These are phyloP conservation scores for Ecliptopera silaceata DNA, from an alignment of 2,888 invertebrate species.

Conservation along the genomic window DNA sequence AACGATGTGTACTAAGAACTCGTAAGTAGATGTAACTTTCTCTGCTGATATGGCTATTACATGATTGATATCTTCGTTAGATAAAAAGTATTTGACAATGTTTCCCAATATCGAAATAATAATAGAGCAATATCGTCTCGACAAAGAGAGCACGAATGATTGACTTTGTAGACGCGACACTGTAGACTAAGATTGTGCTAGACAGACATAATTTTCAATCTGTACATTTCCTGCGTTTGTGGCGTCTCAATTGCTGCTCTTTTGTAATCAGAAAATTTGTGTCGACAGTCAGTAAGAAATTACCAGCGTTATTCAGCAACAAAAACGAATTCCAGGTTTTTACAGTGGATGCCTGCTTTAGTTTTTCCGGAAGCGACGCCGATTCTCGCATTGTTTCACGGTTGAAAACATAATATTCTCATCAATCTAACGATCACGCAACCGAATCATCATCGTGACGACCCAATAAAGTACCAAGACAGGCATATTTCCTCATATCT, in stretches of 20 bases:
- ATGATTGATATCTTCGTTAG: slow-evolving; percentile 48
- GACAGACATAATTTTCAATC: slow-evolving; percentile 78
- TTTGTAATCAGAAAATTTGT: slow-evolving; percentile 81
- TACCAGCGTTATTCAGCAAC: slow-evolving; percentile 70
- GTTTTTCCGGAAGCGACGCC: slow-evolving; percentile 4
- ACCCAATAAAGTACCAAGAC: slow-evolving; percentile 22
- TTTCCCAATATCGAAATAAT: background rate
- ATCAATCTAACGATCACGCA: slow-evolving; percentile 41
- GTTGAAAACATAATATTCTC: slow-evolving; percentile 34
- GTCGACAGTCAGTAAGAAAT: slow-evolving; percentile 66
- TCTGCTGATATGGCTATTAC: slow-evolving; percentile 46
- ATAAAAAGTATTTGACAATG: slow-evolving; percentile 6
- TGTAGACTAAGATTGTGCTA: slow-evolving; percentile 48
- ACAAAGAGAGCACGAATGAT: slow-evolving; percentile 9
- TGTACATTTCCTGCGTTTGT: slow-evolving; percentile 70
- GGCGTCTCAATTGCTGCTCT: slow-evolving; percentile 81
- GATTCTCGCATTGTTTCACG: slow-evolving; percentile 20
- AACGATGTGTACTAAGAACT: slow-evolving; percentile 51
- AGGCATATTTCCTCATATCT: slow-evolving; percentile 18
- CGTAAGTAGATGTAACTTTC: slow-evolving; percentile 57
- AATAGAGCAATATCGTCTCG: background rate
- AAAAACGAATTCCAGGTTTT: slow-evolving; percentile 70
- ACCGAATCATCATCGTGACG: slow-evolving; percentile 35
- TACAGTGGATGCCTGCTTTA: slow-evolving; percentile 46
- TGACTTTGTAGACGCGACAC: slow-evolving; percentile 34